Evolutionary conservation across 2,113 vertebrate species (phyloP), one percentile per base, ranked within the genome.

Genomic region (Leptobrachium leishanense): DNA sequence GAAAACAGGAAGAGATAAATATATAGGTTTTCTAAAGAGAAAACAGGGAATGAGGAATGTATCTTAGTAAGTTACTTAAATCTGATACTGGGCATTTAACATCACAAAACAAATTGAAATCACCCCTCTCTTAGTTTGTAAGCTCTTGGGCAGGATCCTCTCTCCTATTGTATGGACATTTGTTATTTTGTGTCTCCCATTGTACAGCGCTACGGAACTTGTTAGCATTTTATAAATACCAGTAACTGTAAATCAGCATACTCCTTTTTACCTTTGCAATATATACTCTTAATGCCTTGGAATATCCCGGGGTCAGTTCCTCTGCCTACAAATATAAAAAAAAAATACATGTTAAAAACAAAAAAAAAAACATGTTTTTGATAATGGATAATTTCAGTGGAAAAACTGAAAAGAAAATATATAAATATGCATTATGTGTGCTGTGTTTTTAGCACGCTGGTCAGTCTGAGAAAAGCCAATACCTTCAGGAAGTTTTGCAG

Each of bases 401-500:
- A 43, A 12, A 13, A 43, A 15, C 3, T 11, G 2, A 42, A 10
- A 42, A 11, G 1, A 43, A 11, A 13, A 1, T 68, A 2, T 68
- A 15, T 43, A 1, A 50, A 5, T 8, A 50, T 50, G 46, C 46
- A 50, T 5, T 50, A 8, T 8, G 4, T 8, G 8, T 4, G 46
- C 4, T 50, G 4, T 5, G 0, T 8, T 50, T 50, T 5, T 50
- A 50, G 0, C 8, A 50, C 4, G 0, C 4, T 5, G 46, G 46
- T 50, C 4, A 8, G 8, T 4, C 46, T 5, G 46, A 50, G 46
- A 50, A 50, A 5, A 50, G 5, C 31, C n/a, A 11, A 43, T 82
- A 96, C 97, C 94, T 95, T 92, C 11, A 98, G 86, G 84, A 99
- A 97, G 85, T 94, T 95, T 69, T 96, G 88, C 1, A 99, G 90